Evolutionary conservation across 2,797 vertebrate species (phyloP).

Genomic region (Notamacropus eugenii): DNA sequence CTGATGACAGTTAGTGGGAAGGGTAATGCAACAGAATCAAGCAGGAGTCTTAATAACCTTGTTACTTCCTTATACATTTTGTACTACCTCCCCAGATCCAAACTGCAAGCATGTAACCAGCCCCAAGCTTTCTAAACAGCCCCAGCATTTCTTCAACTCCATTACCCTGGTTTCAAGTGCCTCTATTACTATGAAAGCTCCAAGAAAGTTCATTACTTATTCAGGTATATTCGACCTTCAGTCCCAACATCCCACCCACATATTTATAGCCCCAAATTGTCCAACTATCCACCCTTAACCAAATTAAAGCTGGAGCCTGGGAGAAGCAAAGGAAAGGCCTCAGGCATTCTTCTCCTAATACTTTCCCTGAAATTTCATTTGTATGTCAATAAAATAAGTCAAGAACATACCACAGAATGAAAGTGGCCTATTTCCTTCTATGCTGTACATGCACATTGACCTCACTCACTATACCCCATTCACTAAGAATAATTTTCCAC

Average conservation of each 20-base stretch:
- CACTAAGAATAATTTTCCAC: background rate
- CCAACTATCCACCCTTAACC: conserved; percentile 59
- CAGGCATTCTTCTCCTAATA: conserved; percentile 18
- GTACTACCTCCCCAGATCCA: background rate
- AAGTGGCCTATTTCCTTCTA: conserved; percentile 39
- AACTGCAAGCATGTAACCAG: background rate
- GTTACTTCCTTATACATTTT: background rate
- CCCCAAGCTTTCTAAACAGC: background rate
- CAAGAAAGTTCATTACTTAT: conserved; percentile 58
- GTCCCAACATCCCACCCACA: conserved; percentile 61
- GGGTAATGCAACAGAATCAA: background rate
- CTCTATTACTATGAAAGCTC: conserved; percentile 16
- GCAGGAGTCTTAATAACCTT: background rate
- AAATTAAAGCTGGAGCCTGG: conserved; percentile 48
- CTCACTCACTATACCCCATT: background rate
- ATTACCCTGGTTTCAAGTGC: background rate
- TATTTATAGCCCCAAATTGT: conserved; percentile 23
- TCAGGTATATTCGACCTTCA: conserved; percentile 32
- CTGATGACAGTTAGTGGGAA: background rate
- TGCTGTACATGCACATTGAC: background rate
- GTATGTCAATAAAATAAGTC: conserved; percentile 62
- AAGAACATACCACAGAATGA: conserved; percentile 60
- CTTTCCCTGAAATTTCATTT: conserved; percentile 65
- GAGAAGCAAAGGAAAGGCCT: conserved; percentile 62
- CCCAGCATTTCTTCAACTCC: background rate